phyloP scores from a whole-genome alignment of 1,140 invertebrate genomes.

The Ceratosolen solmsi region DNA sequence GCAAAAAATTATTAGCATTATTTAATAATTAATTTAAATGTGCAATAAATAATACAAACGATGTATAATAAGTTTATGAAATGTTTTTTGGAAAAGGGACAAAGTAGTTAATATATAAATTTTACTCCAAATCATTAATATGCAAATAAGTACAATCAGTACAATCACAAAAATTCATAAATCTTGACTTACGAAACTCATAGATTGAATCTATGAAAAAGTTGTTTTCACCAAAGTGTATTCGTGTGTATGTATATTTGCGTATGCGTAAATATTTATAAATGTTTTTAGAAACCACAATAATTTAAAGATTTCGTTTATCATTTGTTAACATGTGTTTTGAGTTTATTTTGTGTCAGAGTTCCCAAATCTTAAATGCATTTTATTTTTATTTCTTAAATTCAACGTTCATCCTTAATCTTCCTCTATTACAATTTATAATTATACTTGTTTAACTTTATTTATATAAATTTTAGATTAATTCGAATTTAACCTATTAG shows the following conservation, averaged over 20 bases:
- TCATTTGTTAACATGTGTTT: slow-evolving; percentile 13
- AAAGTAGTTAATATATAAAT: slow-evolving; percentile 9
- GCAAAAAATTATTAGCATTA: background rate
- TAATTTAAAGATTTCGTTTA: background rate
- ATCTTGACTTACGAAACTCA: slow-evolving; percentile 57
- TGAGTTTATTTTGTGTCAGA: background rate
- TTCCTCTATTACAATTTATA: background rate
- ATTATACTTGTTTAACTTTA: no score
- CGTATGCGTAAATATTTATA: slow-evolving; percentile 33
- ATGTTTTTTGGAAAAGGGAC: background rate
- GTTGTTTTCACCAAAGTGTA: slow-evolving; percentile 26
- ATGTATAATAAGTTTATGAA: background rate
- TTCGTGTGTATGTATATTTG: background rate
- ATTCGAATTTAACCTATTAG: no score
- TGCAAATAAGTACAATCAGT: slow-evolving; percentile 11
- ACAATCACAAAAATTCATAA: slow-evolving; percentile 56
- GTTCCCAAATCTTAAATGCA: background rate
- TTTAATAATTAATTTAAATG: background rate
- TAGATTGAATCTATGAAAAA: slow-evolving; percentile 30
- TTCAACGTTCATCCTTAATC: background rate
- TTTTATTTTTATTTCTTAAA: background rate
- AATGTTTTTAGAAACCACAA: background rate
- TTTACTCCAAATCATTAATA: background rate
- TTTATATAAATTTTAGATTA: no score
- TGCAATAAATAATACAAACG: background rate